Conservation (phyloP, 2,113 vertebrate species). For the Colistium nudipinnis region DNA sequence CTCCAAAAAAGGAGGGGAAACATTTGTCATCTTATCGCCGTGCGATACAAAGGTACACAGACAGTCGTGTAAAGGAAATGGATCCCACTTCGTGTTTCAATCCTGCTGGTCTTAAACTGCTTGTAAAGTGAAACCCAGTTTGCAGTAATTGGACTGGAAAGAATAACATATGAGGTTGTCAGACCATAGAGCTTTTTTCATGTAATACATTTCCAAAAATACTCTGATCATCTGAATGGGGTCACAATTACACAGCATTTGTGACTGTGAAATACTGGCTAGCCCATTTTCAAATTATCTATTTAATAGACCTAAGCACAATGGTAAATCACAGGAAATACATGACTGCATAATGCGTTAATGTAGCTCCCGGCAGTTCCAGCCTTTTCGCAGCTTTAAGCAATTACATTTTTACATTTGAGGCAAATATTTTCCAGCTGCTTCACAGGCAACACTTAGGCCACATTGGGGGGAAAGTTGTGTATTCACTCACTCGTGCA, state of each 20-base stretch:
- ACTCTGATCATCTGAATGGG: constrained; percentile 15
- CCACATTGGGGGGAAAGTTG: background rate
- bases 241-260: constrained; percentile 21
- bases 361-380: constrained; percentile 45
- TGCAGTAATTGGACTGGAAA: background rate
- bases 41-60: constrained; percentile 40
- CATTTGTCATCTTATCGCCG: constrained; percentile 29
- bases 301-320: constrained; percentile 42
- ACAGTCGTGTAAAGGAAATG: constrained; percentile 3
- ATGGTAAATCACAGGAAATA: constrained; percentile 58
- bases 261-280: background rate
- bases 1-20: constrained; percentile 81
- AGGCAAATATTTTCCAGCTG: constrained; percentile 71
- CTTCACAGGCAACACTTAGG: constrained; percentile 55
- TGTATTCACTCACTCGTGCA: background rate
- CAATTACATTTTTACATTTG: constrained; percentile 71
- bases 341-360: constrained; percentile 26
- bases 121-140: constrained; percentile 8
- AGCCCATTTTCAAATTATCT: constrained; percentile 43
- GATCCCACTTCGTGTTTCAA: background rate
- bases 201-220: constrained; percentile 26
- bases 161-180: constrained; percentile 8
- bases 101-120: constrained; percentile 6
- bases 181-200: background rate
- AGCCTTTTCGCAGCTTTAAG: constrained; percentile 64